Evolutionary conservation across 2,797 vertebrate genomes (phyloP), one percentile per base, ranked within the genome.

Genomic region (Octomys mimax): DNA sequence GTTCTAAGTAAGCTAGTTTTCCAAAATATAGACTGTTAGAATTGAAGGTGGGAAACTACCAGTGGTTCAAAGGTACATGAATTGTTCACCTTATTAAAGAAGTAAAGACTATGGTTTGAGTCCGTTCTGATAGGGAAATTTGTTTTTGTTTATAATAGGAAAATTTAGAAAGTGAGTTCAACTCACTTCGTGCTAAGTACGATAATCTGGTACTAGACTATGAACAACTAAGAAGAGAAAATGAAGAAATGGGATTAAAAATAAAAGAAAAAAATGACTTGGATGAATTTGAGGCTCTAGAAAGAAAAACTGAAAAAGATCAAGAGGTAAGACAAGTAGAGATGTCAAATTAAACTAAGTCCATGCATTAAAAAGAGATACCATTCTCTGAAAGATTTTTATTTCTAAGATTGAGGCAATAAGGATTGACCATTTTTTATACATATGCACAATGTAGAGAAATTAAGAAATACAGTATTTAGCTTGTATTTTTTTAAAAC

Each of bases 261-360:
- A 96, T 99, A 93, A 98, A 98, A 77, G 99, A 99, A 94, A 99
- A 98, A 94, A 94, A 46, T 16, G 99, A 99, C 75, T 95, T 97
- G 6, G 98, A 99, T 0, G 99, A 99, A 98, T 99, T 99, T 97
- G 98, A 98, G 90, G 95, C 93, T 75, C 98, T 99, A 57, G 99
- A 99, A 98, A 98, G 99, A 68, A 98, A 98, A 97, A 97, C 98
- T 84, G 97, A 98, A 77, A 99, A 98, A 86, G 99, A 99, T 82
- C 98, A 99, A 1, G 99, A 99, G 99, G 99, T 99, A 95, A 98
- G 96, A 98, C 95, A 7, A 77, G 26, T 2, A 71, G 80, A 96
- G 96, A 91, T 59, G 8, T 52, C 57, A 95, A 81, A 93, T 31
- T 64, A 59, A 92, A 93, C n/a, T 64, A 59, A 92, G 89, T 86